These are phyloP conservation scores for Chaetoderma sp. DNA, from an alignment of 2,888 invertebrate genomes.

Conservation along the genomic window DNA sequence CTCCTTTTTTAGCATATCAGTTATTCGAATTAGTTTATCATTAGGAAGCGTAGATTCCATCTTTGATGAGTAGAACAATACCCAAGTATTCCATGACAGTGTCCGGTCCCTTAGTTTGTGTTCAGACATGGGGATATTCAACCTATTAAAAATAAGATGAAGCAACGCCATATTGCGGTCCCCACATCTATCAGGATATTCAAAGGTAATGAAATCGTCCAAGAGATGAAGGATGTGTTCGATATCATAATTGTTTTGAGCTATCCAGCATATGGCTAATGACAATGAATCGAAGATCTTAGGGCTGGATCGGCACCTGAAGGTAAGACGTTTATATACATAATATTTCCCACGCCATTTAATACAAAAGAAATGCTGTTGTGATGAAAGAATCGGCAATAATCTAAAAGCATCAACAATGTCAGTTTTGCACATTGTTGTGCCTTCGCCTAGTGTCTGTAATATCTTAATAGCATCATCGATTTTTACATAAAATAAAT, in stretches of 20 bases:
- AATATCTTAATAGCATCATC: slow-evolving; percentile 37
- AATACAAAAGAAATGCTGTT: slow-evolving; percentile 1
- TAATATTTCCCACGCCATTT: slow-evolving; percentile 16
- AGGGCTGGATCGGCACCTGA: slow-evolving; percentile 16
- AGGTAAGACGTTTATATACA: slow-evolving; percentile 15
- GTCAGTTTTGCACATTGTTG: slow-evolving; percentile 30
- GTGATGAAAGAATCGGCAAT: not conserved
- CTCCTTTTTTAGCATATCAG: slow-evolving; percentile 24
- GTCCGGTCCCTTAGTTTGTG: slow-evolving; percentile 28
- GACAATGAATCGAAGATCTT: slow-evolving; percentile 21
- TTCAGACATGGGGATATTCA: slow-evolving; percentile 22
- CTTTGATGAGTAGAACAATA: slow-evolving; percentile 16
- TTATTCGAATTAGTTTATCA: slow-evolving; percentile 21
- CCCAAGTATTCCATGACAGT: slow-evolving; percentile 31
- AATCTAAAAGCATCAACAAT: slow-evolving; percentile 22
- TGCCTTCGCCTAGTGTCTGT: slow-evolving; percentile 1
- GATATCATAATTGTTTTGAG: slow-evolving; percentile 6
- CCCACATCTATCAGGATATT: slow-evolving; percentile 4
- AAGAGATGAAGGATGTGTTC: slow-evolving; percentile 12
- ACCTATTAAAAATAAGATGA: slow-evolving; percentile 5
- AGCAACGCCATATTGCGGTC: slow-evolving; percentile 12
- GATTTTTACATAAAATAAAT: slow-evolving; percentile 29
- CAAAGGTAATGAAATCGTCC: slow-evolving; percentile 26
- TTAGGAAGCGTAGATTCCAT: slow-evolving; percentile 29
- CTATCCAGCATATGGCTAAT: slow-evolving; percentile 17